Conservation (phyloP, 2,113 vertebrate species). For the Embiotoca jacksoni region DNA sequence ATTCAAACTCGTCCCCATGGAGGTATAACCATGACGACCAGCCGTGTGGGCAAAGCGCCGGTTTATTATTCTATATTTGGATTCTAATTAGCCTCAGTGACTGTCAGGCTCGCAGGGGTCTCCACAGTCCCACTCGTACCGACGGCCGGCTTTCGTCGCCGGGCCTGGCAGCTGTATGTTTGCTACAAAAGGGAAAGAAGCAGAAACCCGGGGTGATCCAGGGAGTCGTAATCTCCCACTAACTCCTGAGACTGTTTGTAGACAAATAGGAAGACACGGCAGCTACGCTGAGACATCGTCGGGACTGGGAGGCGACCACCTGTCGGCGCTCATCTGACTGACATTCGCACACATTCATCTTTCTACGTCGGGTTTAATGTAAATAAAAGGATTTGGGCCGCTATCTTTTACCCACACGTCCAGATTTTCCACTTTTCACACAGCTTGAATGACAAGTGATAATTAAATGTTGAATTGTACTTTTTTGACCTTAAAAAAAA, state of each 20-base stretch:
- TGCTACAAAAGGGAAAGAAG: constrained; percentile 50
- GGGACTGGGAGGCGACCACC: not conserved
- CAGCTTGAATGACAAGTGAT: not conserved
- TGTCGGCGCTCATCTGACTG: not conserved
- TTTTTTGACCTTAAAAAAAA: too few species aligned
- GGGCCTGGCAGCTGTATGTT: constrained; percentile 43
- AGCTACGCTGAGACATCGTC: not conserved
- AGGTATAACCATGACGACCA: constrained; percentile 75
- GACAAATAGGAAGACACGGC: constrained; percentile 27
- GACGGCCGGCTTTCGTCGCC: constrained; percentile 49
- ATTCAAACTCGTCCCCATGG: constrained; percentile 66
- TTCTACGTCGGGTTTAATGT: not conserved
- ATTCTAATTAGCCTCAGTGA: constrained; percentile 73
- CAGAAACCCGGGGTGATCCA: constrained; percentile 47
- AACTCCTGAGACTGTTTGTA: constrained; percentile 26
- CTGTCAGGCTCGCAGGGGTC: constrained; percentile 54
- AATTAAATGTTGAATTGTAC: not conserved
- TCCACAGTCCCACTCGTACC: constrained; percentile 33
- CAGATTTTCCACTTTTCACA: too few species aligned
- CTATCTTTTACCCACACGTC: too few species aligned
- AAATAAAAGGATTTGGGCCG: not conserved
- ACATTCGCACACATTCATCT: too few species aligned
- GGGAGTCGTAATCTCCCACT: not conserved
- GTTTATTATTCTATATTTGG: constrained; percentile 78
- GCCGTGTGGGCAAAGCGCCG: constrained; percentile 55